Evolutionary conservation across 2,113 vertebrate genomes (phyloP).

Genomic region (Synchiropus splendidus): DNA sequence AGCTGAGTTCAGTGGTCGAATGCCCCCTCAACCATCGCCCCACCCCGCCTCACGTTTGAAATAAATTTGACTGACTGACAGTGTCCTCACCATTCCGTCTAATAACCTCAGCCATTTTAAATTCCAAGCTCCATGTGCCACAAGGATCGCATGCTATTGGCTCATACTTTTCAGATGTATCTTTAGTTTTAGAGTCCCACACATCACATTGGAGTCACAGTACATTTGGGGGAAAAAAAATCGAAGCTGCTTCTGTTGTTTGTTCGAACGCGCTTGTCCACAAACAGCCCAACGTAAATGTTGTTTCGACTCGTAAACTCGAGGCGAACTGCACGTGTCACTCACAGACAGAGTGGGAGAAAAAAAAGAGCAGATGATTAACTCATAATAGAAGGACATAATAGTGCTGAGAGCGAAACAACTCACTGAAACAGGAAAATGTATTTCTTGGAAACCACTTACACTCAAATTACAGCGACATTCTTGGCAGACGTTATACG

Average conservation of each 20-base stretch:
- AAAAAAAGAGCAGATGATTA: conserved; percentile 28
- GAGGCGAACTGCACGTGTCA: conserved; percentile 28
- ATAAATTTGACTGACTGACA: too few species aligned
- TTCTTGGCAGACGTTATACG: conserved; percentile 46
- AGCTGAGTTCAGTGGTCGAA: too few species aligned
- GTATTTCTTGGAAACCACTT: conserved; percentile 61
- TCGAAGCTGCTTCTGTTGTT: conserved; percentile 8
- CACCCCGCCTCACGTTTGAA: too few species aligned
- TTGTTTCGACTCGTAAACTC: background rate
- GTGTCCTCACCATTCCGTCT: too few species aligned
- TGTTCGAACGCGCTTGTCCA: background rate
- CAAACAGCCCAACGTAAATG: background rate
- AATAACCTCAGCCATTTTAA: too few species aligned
- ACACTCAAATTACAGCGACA: conserved; percentile 56
- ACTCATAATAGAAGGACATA: conserved; percentile 34
- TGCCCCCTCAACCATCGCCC: too few species aligned
- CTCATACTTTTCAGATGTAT: too few species aligned
- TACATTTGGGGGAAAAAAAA: too few species aligned
- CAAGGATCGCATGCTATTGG: too few species aligned
- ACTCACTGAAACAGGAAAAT: conserved; percentile 52
- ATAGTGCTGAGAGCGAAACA: conserved; percentile 48
- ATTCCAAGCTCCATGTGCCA: too few species aligned
- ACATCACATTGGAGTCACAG: too few species aligned
- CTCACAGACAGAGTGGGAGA: conserved; percentile 19
- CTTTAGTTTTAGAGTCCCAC: too few species aligned